A percentile compares a stretch with the other conserved stretches of the same genome.
phyloP scores from a whole-genome alignment of 2,113 vertebrate genomes.

The Chelonoidis abingdonii region DNA sequence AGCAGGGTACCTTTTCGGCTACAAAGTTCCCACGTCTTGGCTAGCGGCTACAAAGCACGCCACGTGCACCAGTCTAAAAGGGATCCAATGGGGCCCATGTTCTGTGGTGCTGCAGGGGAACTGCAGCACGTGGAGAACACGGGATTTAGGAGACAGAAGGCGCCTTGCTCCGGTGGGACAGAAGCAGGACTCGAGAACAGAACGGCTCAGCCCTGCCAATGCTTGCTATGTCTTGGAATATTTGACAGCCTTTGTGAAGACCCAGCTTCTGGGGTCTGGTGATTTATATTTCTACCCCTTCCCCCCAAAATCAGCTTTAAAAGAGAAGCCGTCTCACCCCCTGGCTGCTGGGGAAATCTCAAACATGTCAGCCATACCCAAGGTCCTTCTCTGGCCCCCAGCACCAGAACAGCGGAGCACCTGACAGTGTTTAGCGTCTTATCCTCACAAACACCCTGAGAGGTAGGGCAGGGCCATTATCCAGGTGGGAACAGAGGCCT shows the following conservation, averaged over 20 bases:
- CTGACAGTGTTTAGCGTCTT: not conserved
- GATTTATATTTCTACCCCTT: not conserved
- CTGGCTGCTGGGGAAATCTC: not conserved
- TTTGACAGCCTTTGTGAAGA: not conserved
- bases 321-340: not conserved
- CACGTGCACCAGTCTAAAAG: too few species aligned
- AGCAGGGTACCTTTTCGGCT: too few species aligned
- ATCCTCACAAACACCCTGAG: not conserved
- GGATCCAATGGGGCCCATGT: too few species aligned
- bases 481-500: too few species aligned
- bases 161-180: too few species aligned
- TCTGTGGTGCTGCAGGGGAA: too few species aligned
- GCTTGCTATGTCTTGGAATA: not conserved
- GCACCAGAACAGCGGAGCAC: not conserved
- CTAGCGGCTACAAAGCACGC: not conserved
- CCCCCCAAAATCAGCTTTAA: not conserved
- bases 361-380: not conserved
- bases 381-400: too few species aligned
- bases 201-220: not conserved
- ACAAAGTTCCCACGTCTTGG: not conserved
- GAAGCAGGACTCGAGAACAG: not conserved
- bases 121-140: too few species aligned
- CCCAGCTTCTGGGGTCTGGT: not conserved
- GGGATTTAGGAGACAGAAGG: too few species aligned
- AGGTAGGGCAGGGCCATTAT: not conserved